A percentile compares a stretch with the other conserved stretches of the same genome.
phyloP scores from a whole-genome alignment of 2,888 invertebrate genomes.

The Acrobasis repandana region DNA sequence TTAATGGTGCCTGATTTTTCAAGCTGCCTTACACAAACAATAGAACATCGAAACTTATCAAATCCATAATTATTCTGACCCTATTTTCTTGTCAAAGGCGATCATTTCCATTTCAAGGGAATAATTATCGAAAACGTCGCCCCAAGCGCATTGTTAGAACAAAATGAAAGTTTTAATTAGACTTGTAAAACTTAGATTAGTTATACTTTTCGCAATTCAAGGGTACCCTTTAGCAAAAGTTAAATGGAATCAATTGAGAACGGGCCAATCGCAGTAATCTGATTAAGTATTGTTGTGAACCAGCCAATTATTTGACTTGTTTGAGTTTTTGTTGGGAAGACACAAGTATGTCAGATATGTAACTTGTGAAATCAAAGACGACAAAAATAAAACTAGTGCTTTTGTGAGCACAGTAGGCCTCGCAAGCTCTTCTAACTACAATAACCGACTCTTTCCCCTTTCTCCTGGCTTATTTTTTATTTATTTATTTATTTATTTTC shows the following conservation, averaged over 20 bases:
- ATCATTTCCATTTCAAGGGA: conserved; percentile 35
- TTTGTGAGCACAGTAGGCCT: too few species aligned
- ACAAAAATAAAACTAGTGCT: too few species aligned
- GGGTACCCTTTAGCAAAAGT: conserved; percentile 27
- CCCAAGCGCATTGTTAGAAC: conserved; percentile 39
- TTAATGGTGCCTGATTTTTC: too few species aligned
- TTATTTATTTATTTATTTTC: too few species aligned
- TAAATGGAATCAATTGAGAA: conserved; percentile 20
- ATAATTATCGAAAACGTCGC: conserved; percentile 50
- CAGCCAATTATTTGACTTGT: not conserved
- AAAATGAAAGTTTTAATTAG: conserved; percentile 56
- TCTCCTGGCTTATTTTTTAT: too few species aligned
- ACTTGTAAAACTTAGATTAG: conserved; percentile 58
- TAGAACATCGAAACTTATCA: not conserved
- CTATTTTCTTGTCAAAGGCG: not conserved
- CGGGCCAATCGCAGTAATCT: conserved; percentile 10
- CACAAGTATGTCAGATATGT: too few species aligned
- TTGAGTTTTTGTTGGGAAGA: not conserved
- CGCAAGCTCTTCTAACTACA: too few species aligned
- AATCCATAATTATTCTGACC: conserved; percentile 1
- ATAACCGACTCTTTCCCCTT: too few species aligned
- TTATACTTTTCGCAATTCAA: conserved; percentile 43
- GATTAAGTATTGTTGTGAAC: conserved; percentile 11
- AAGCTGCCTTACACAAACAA: not conserved
- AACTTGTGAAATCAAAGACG: too few species aligned